Percentiles rank a stretch among this genome's conserved stretches.
Evolutionary conservation across 2,888 invertebrate genomes (phyloP).

Genomic region (Theretra japonica): DNA sequence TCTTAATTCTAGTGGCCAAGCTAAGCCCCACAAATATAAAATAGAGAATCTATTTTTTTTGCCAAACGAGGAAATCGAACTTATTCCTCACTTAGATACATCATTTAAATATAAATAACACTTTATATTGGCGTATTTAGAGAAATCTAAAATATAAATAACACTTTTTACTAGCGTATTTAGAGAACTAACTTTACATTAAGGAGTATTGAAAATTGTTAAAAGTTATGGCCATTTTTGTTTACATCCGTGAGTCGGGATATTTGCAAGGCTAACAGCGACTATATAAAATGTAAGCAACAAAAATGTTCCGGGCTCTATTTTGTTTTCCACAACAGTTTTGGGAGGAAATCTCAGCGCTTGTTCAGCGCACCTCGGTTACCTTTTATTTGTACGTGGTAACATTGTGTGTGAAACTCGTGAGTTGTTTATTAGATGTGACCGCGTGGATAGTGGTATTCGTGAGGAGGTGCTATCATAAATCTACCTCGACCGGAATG

Average conservation of each 20-base stretch:
- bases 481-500: conserved; percentile 76
- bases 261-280: too few relatives aligned
- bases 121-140: too few relatives aligned
- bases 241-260: background rate
- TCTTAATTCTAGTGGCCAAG: too few relatives aligned
- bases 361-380: conserved; percentile 25
- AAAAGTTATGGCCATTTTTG: background rate
- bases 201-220: too few relatives aligned
- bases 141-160: too few relatives aligned
- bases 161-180: too few relatives aligned
- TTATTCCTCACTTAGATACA: too few relatives aligned
- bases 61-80: too few relatives aligned
- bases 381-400: conserved; percentile 23
- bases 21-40: too few relatives aligned
- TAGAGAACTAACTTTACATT: too few relatives aligned
- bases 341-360: conserved; percentile 5
- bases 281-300: background rate
- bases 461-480: conserved; percentile 73
- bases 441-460: conserved; percentile 68
- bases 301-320: background rate
- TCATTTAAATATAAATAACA: too few relatives aligned
- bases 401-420: conserved; percentile 36
- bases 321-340: background rate
- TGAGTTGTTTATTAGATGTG: conserved; percentile 68
- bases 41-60: too few relatives aligned